Conservation (phyloP, 2,797 vertebrate species). For the Mormyrus proboscirostris region DNA sequence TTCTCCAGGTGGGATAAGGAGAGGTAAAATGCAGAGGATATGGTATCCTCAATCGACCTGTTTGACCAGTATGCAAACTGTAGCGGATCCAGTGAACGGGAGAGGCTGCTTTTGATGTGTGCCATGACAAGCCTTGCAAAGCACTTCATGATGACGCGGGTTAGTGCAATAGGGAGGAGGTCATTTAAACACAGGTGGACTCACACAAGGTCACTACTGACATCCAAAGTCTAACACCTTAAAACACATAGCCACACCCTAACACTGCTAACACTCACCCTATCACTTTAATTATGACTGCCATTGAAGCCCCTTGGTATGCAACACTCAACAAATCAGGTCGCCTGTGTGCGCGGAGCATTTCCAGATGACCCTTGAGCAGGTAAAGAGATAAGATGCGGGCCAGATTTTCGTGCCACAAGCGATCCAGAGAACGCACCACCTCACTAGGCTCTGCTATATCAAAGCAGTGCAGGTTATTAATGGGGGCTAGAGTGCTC, state of each 20-base stretch:
- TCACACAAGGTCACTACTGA: neutral
- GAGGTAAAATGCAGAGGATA: no score
- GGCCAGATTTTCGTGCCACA: conserved; percentile 53
- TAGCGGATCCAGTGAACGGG: no score
- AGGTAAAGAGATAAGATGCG: conserved; percentile 61
- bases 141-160: no score
- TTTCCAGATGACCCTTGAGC: conserved; percentile 44
- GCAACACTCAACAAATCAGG: neutral
- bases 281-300: neutral
- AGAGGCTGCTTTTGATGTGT: no score
- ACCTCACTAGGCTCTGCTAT: conserved; percentile 44
- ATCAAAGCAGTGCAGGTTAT: conserved; percentile 64
- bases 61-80: no score
- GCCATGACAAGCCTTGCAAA: no score
- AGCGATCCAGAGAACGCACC: conserved; percentile 56
- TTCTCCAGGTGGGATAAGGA: no score
- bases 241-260: neutral
- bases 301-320: neutral
- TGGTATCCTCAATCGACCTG: no score
- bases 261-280: neutral
- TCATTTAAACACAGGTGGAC: neutral
- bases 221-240: neutral
- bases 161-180: no score
- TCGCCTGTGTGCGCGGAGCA: neutral
- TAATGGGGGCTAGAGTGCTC: conserved; percentile 51